Evolutionary conservation across 2,888 invertebrate genomes (phyloP).

Genomic region (Halictus ligatus): DNA sequence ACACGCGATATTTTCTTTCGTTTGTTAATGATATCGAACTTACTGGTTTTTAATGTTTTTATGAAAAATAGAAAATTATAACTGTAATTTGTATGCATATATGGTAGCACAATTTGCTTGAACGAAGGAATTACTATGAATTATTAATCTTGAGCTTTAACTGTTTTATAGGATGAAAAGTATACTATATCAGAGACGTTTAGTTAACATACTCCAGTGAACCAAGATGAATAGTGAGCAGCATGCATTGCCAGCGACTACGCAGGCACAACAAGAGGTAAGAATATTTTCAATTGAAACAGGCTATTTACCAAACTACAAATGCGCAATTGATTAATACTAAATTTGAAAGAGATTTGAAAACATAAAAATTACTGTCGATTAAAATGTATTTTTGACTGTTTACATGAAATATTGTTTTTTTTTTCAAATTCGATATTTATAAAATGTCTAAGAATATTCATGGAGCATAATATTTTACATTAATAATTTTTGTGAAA

Average conservation of each 20-base stretch:
- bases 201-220: slow-evolving; percentile 77
- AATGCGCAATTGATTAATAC: slow-evolving; percentile 72
- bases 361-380: not conserved
- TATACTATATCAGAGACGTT: slow-evolving; percentile 74
- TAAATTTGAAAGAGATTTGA: slow-evolving; percentile 15
- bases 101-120: not conserved
- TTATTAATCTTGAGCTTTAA: slow-evolving; percentile 11
- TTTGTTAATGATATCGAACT: not conserved
- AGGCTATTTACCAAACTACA: slow-evolving; percentile 77
- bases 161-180: slow-evolving; percentile 77
- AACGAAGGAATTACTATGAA: not conserved
- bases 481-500: slow-evolving; percentile 7
- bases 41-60: slow-evolving; percentile 9
- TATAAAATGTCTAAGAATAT: not conserved
- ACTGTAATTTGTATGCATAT: not conserved
- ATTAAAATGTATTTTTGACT: slow-evolving; percentile 10
- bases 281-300: slow-evolving; percentile 63
- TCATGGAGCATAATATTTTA: slow-evolving; percentile 2
- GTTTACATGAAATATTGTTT: not conserved
- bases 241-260: slow-evolving; percentile 83
- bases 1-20: not conserved
- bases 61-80: not conserved
- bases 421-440: not conserved
- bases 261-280: slow-evolving; percentile 84
- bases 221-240: slow-evolving; percentile 84